phyloP scores from a whole-genome alignment of 2,113 vertebrate genomes.

The Pachyramphus minor region DNA sequence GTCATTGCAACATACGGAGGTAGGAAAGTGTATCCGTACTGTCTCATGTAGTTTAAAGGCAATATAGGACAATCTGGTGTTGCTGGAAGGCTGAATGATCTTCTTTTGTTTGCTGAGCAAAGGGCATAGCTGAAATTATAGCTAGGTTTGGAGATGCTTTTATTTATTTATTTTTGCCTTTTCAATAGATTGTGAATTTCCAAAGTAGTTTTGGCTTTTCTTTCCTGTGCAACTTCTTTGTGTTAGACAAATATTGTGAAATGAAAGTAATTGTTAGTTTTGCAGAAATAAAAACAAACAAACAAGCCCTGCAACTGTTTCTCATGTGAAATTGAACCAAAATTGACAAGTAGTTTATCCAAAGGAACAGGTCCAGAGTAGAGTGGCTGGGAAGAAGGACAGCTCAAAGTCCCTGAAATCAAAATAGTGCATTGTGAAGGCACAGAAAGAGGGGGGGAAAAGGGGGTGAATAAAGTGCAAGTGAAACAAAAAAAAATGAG shows the following conservation, averaged over 20 bases:
- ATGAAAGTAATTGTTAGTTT: not conserved
- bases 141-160: not conserved
- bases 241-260: not conserved
- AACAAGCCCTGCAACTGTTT: not conserved
- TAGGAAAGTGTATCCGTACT: slow-evolving; percentile 44
- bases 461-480: not conserved
- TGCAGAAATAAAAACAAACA: not conserved
- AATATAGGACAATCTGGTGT: slow-evolving; percentile 15
- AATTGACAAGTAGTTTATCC: not conserved
- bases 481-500: not conserved
- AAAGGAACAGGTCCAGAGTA: not conserved
- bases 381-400: not conserved
- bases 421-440: not conserved
- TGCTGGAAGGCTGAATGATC: slow-evolving; percentile 9
- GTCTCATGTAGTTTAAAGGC: slow-evolving; percentile 33
- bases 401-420: not conserved
- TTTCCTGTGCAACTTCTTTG: not conserved
- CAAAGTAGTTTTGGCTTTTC: not conserved
- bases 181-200: not conserved
- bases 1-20: slow-evolving; percentile 58
- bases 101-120: slow-evolving; percentile 39
- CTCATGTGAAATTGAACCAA: not conserved
- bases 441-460: not conserved
- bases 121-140: not conserved
- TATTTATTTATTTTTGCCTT: not conserved